Conservation (phyloP, 2,888 invertebrate genomes). For the Hydroisotoma schaefferi region DNA sequence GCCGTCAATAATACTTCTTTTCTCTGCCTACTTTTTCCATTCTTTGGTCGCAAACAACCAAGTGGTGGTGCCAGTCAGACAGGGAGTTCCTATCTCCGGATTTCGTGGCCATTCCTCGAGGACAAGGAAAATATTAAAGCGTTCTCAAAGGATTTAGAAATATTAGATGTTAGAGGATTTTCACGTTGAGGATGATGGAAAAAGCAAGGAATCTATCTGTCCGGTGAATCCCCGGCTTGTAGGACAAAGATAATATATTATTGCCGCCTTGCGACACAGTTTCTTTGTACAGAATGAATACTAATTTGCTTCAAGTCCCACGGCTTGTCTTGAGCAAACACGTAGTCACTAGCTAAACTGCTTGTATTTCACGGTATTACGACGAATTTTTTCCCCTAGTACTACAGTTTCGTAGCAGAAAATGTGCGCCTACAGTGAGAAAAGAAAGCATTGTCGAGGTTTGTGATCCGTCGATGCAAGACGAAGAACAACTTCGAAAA, state of each 20-base stretch:
- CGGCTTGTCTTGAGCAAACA: slow-evolving; percentile 4
- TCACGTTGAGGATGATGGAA: not conserved
- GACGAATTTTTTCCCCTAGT: too few relatives aligned
- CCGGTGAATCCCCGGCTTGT: slow-evolving; percentile 13
- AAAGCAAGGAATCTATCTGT: slow-evolving; percentile 16
- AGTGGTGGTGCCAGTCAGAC: not conserved
- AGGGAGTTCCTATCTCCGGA: slow-evolving; percentile 9
- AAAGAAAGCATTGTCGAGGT: too few relatives aligned
- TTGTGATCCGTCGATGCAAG: too few relatives aligned
- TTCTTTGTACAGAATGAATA: slow-evolving; percentile 18
- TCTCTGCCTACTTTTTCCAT: not conserved
- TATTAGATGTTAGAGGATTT: slow-evolving; percentile 17
- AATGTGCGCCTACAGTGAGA: too few relatives aligned
- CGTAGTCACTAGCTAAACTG: too few relatives aligned
- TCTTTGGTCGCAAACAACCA: not conserved
- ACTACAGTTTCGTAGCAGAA: too few relatives aligned
- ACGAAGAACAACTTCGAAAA: too few relatives aligned
- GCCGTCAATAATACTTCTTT: slow-evolving; percentile 10
- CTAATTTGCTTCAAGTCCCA: slow-evolving; percentile 7
- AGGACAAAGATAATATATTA: slow-evolving; percentile 19
- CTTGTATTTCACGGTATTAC: too few relatives aligned
- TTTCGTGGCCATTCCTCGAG: slow-evolving; percentile 3
- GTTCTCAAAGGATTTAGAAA: slow-evolving; percentile 14
- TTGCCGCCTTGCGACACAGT: slow-evolving; percentile 14
- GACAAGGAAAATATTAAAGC: slow-evolving; percentile 9